phyloP scores from a whole-genome alignment of 2,113 vertebrate genomes.

The Cyprinodon variegatus region DNA sequence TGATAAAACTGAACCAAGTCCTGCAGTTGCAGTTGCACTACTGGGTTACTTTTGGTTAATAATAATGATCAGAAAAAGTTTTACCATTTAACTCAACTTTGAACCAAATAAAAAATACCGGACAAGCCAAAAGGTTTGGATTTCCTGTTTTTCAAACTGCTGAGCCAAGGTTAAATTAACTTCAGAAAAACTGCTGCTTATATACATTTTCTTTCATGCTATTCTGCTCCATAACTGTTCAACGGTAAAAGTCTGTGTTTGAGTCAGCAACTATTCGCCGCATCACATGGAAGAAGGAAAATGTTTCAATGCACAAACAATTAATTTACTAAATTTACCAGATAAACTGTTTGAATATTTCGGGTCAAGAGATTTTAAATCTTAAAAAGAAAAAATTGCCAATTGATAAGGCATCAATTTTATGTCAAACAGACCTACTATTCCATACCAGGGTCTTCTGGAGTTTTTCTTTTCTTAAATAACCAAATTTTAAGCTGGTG shows the following conservation, averaged over 20 bases:
- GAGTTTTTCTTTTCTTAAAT: too few species aligned
- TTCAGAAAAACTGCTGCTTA: neutral
- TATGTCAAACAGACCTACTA: neutral
- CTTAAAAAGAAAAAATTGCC: neutral
- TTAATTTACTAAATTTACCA: neutral
- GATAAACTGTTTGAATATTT: neutral
- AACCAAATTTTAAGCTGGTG: neutral
- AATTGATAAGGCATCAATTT: neutral
- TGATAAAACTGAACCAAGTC: neutral
- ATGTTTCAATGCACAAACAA: neutral
- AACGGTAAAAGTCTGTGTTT: neutral
- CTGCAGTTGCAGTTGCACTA: neutral
- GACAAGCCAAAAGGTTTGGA: neutral
- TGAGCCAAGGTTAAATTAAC: neutral
- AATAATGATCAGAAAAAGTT: neutral
- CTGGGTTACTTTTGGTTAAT: too few species aligned
- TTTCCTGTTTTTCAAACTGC: neutral
- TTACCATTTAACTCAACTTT: neutral
- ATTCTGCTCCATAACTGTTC: neutral
- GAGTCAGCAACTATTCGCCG: neutral
- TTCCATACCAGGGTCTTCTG: neutral
- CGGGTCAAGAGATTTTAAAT: neutral
- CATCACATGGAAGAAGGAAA: neutral
- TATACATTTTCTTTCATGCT: neutral
- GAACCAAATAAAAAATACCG: neutral